Evolutionary conservation across 53 echinoderm and acorn worm species (phyloP).

Genomic region (Paracentrotus lividus): DNA sequence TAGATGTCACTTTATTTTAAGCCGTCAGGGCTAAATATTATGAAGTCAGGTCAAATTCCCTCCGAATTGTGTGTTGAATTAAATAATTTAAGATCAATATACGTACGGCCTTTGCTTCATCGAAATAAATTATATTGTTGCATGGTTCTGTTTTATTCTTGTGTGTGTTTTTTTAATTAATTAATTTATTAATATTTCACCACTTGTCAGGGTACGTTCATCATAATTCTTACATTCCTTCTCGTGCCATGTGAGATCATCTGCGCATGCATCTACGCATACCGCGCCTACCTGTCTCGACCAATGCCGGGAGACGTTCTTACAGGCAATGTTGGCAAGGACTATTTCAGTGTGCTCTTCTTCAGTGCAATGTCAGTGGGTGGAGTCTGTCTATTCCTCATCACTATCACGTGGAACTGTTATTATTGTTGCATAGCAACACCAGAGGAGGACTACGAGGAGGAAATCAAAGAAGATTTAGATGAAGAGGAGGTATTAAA

Average conservation of each 20-base stretch:
- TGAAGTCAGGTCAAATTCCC: no score
- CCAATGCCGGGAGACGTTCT: neutral
- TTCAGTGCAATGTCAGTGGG: constrained; percentile 35
- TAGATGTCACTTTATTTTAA: no score
- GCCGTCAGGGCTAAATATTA: no score
- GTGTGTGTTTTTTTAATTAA: no score
- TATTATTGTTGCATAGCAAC: constrained; percentile 70
- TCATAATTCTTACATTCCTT: constrained; percentile 32
- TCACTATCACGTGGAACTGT: constrained; percentile 60
- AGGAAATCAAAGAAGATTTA: constrained; percentile 57
- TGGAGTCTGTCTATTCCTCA: constrained; percentile 15
- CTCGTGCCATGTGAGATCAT: constrained; percentile 62
- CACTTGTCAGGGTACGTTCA: constrained; percentile 44
- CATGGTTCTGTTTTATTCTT: no score
- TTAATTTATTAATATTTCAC: neutral
- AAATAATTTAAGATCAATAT: no score
- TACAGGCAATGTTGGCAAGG: neutral
- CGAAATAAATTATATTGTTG: no score
- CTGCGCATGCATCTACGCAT: constrained; percentile 65
- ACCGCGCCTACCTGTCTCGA: constrained; percentile 56
- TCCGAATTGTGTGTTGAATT: no score
- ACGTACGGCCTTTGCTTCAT: no score
- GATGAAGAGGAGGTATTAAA: constrained; percentile 62
- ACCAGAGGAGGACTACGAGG: constrained; percentile 57
- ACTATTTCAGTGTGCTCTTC: constrained; percentile 62